Evolutionary conservation across 2,888 invertebrate species (phyloP).

Genomic region (Pristionchus entomophagus): DNA sequence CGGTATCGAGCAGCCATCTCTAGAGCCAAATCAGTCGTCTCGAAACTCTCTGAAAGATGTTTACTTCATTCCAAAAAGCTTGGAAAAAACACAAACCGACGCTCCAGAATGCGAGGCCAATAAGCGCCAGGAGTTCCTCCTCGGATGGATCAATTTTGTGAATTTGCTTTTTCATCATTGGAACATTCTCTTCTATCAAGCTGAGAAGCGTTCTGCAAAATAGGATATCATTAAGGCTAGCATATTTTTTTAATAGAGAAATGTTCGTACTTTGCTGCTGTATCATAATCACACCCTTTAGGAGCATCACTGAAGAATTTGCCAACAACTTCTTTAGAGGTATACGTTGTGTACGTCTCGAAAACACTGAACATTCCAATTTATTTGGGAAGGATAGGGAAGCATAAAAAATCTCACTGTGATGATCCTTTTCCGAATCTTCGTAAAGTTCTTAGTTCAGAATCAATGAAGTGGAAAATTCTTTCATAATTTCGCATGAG

Average conservation of each 20-base stretch:
- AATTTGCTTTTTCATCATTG: too few species aligned
- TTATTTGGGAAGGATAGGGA: neutral
- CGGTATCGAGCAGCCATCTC: neutral
- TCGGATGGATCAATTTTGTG: neutral
- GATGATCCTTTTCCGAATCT: neutral
- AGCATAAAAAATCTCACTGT: neutral
- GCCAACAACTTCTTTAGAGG: neutral
- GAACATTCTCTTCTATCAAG: too few species aligned
- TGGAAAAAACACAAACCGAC: neutral
- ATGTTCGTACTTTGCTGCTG: neutral
- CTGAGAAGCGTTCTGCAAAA: too few species aligned
- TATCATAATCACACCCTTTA: neutral
- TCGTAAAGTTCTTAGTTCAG: neutral
- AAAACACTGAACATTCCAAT: neutral
- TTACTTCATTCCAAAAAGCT: neutral
- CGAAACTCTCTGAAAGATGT: neutral
- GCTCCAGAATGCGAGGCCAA: neutral
- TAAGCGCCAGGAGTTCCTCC: neutral
- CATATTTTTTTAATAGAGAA: too few species aligned
- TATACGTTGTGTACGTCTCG: neutral
- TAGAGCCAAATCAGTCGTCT: neutral
- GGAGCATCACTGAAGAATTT: neutral
- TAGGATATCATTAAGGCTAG: too few species aligned
- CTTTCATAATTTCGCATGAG: slow-evolving; percentile 2
- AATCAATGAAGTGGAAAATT: neutral